phyloP scores from a whole-genome alignment of 2,888 invertebrate species.

The Melinaea marsaeus region DNA sequence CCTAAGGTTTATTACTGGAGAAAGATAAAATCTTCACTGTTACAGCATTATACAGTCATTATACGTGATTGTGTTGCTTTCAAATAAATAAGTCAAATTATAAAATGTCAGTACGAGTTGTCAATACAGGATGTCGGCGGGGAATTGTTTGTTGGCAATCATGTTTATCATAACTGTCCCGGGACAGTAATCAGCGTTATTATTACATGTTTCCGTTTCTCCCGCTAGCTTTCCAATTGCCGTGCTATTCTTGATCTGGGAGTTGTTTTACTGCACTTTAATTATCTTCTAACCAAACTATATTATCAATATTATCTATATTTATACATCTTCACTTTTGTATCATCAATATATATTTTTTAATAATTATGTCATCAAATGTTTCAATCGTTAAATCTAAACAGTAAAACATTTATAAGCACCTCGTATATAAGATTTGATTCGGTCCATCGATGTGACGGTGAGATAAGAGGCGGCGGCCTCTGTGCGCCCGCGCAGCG shows the following conservation, averaged over 20 bases:
- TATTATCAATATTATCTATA: too few species aligned
- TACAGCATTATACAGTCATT: too few species aligned
- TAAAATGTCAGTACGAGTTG: conserved; percentile 4
- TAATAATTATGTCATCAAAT: conserved; percentile 6
- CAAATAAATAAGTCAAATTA: not conserved
- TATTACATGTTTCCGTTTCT: conserved; percentile 39
- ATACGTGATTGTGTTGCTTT: not conserved
- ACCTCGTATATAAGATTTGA: conserved; percentile 35
- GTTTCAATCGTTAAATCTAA: conserved; percentile 14
- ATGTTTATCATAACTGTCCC: conserved; percentile 33
- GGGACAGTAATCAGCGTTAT: conserved; percentile 37
- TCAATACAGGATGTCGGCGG: conserved; percentile 33
- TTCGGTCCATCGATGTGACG: conserved; percentile 39
- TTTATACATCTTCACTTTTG: too few species aligned
- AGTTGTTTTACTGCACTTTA: conserved; percentile 17
- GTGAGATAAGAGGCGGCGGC: conserved; percentile 45
- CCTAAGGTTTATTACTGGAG: too few species aligned
- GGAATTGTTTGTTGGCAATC: conserved; percentile 38
- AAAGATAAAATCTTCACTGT: too few species aligned
- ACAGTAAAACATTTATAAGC: conserved; percentile 25
- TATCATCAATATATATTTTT: too few species aligned
- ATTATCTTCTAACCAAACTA: conserved; percentile 8
- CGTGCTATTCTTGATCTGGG: conserved; percentile 20
- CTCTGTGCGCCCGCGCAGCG: conserved; percentile 58
- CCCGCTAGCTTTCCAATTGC: conserved; percentile 32